Evolutionary conservation across 2,797 vertebrate genomes (phyloP).

Genomic region (Parauchenoglanis punctatus): DNA sequence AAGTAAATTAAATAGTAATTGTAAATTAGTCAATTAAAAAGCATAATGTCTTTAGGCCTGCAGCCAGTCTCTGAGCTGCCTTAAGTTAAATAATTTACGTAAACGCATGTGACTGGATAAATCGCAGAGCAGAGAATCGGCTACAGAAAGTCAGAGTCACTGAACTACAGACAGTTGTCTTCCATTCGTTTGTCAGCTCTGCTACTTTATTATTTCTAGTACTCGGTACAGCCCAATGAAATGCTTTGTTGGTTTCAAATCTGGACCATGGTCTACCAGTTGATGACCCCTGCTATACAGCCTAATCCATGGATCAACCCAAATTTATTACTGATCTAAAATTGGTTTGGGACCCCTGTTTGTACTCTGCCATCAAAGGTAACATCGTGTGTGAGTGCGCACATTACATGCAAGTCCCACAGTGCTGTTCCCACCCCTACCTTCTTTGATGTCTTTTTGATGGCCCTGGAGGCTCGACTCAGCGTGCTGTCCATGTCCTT

Average conservation of each 20-base stretch:
- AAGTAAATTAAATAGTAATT: background rate
- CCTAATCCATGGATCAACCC: background rate
- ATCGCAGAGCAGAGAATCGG: background rate
- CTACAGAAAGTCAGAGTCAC: background rate
- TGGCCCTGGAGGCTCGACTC: slow-evolving; percentile 94
- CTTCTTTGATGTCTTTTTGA: slow-evolving; percentile 99
- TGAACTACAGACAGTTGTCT: background rate
- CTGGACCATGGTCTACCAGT: background rate
- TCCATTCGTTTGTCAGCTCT: background rate
- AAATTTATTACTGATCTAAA: background rate
- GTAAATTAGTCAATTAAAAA: background rate
- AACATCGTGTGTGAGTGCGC: slow-evolving; percentile 2
- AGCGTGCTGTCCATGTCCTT: slow-evolving; percentile 99
- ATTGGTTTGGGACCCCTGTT: background rate
- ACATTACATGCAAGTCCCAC: slow-evolving; percentile 12
- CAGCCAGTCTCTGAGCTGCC: background rate
- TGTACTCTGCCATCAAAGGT: background rate
- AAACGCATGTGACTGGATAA: background rate
- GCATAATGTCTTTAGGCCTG: background rate
- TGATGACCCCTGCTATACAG: background rate
- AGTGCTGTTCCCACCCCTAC: slow-evolving; percentile 66
- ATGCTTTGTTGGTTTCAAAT: background rate
- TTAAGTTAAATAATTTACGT: background rate
- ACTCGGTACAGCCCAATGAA: background rate
- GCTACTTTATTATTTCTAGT: background rate